These are phyloP conservation scores for Exephanes ischioxanthus DNA, from an alignment of 2,888 invertebrate species.

Conservation along the genomic window DNA sequence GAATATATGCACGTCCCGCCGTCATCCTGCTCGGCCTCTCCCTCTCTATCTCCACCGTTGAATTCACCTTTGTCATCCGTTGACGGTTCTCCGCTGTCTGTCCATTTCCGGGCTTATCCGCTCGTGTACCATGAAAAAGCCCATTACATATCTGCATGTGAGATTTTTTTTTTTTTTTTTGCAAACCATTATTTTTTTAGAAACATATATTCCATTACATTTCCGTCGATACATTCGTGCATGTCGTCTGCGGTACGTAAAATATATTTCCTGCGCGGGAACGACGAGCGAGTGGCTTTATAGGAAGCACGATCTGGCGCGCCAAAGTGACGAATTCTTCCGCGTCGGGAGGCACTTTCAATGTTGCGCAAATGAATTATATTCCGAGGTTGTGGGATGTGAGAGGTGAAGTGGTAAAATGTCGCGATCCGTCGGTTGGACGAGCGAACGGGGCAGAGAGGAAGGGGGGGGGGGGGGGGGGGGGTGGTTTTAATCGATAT, in stretches of 20 bases:
- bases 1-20: background rate
- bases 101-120: conserved; percentile 7
- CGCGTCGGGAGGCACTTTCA: conserved; percentile 48
- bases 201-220: conserved; percentile 8
- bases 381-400: conserved; percentile 29
- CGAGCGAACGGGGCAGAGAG: conserved; percentile 13
- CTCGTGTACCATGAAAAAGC: background rate
- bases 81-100: conserved; percentile 40
- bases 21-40: background rate
- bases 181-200: background rate
- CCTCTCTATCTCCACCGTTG: conserved; percentile 2
- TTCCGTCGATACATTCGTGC: conserved; percentile 1
- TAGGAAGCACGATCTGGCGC: conserved; percentile 41
- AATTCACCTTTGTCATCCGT: conserved; percentile 49
- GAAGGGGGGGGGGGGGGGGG: background rate
- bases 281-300: conserved; percentile 6
- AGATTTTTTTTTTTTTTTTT: conserved; percentile 4
- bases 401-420: conserved; percentile 28
- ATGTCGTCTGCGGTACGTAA: background rate
- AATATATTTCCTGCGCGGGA: conserved; percentile 13
- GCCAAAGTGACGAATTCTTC: conserved; percentile 36
- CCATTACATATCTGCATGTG: background rate
- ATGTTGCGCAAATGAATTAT: conserved; percentile 53
- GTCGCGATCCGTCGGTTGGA: conserved; percentile 7
- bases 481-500: conserved; percentile 55